Evolutionary conservation across 2,888 invertebrate genomes (phyloP), one percentile per base, ranked within the genome.

Genomic region (Sarcophaga variegata): DNA sequence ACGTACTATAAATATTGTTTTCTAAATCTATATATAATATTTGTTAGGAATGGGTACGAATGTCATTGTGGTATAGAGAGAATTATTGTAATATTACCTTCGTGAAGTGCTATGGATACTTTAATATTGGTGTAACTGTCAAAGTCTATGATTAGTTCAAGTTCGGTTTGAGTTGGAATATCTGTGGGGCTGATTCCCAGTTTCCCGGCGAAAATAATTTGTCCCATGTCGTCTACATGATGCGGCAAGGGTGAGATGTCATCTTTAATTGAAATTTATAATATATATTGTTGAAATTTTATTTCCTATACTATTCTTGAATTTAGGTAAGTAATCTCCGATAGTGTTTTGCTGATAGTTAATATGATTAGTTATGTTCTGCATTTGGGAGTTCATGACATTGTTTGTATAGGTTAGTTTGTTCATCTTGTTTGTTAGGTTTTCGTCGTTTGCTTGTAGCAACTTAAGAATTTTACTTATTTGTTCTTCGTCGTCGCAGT

Each of bases 1-100:
- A 60, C 4, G 60, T n/a, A 22, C 60, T 37, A 60, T 60, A 81
- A 59, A 74, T 67, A 67, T 81, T 72, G 47, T 74, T 81, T 14
- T 74, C 37, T 12, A 17, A 66, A 47, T 74, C 80, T 22, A 74
- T 17, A n/a, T 59, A 8, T 67, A 45, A 27, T 25, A 27, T 27
- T 71, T 1, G 59, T 71, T 17, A 27, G 60, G n/a, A 60, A 37
- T 60, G 60, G 27, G 20, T 71, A 17, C 6, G 71, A 71, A 27
- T 22, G 4, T 27, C 4, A 59, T 59, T 71, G 71, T 27, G 71
- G 71, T 59, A 71, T 59, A 59, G 59, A 37, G n/a, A 71, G 71
- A 49, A 70, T 54, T n/a, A 70, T 49, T 11, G 49, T 54, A 54
- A 70, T 70, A 22, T 70, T 70, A 25, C 22, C 3, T 54, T 70